Evolutionary conservation across 2,888 invertebrate species (phyloP).

Genomic region (Anagyrus pseudococci): DNA sequence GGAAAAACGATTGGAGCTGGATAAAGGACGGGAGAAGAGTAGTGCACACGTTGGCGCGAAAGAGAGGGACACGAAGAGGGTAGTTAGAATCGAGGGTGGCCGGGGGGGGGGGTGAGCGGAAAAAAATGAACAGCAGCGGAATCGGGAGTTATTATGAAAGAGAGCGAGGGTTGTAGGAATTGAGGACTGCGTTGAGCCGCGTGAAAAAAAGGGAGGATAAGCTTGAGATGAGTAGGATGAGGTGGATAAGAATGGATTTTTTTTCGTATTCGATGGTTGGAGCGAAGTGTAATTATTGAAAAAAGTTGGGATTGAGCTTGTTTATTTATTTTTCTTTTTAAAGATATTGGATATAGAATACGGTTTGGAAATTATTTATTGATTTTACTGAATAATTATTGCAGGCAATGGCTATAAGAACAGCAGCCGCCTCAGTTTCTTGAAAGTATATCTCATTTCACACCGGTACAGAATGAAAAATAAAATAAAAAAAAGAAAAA

Average conservation of each 20-base stretch:
- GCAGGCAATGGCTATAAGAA: no score
- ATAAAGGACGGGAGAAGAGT: no score
- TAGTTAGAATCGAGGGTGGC: constrained; percentile 20
- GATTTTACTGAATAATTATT: no score
- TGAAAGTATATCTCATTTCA: no score
- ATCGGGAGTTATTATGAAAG: constrained; percentile 60
- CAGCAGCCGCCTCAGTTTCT: no score
- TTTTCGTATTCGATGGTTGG: background rate
- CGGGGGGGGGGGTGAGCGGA: constrained; percentile 35
- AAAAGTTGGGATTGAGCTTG: background rate
- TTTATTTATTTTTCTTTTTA: background rate
- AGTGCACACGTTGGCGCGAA: constrained; percentile 24
- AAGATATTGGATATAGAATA: no score
- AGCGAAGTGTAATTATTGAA: background rate
- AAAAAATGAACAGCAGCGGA: constrained; percentile 61
- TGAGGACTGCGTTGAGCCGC: constrained; percentile 36
- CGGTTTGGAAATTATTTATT: no score
- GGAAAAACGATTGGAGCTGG: constrained; percentile 36
- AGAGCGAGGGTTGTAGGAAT: constrained; percentile 47
- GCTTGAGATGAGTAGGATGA: constrained; percentile 14
- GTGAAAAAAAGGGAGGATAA: constrained; percentile 28
- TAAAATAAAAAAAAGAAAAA: no score
- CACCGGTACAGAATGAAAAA: no score
- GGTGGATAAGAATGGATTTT: constrained; percentile 1
- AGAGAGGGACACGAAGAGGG: constrained; percentile 1